These are phyloP conservation scores for Bryconaethiops microstoma DNA, from an alignment of 2,797 vertebrate species.

Conservation along the genomic window DNA sequence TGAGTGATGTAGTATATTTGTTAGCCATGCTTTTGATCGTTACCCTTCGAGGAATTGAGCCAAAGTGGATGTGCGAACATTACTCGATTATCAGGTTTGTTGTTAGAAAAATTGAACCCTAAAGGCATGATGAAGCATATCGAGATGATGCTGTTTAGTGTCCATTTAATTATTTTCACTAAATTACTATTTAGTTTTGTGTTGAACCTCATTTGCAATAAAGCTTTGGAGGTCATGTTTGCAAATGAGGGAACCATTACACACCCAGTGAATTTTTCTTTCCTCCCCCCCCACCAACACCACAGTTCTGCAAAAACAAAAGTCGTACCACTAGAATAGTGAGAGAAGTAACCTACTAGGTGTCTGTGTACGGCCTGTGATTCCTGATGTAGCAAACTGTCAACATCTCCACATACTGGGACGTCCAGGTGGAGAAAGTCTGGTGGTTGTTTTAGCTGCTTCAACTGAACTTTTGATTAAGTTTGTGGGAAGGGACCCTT, in stretches of 20 bases:
- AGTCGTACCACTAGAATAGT: neutral
- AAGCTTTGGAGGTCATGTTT: neutral
- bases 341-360: neutral
- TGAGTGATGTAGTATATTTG: neutral
- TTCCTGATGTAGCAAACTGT: conserved; percentile 45
- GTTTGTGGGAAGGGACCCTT: conserved; percentile 71
- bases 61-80: neutral
- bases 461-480: conserved; percentile 70
- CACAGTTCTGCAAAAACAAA: neutral
- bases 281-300: too few species aligned
- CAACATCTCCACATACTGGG: conserved; percentile 29
- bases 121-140: neutral
- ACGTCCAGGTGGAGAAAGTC: conserved; percentile 25
- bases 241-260: neutral
- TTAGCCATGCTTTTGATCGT: neutral
- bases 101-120: neutral
- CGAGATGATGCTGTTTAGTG: neutral
- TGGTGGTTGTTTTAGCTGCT: conserved; percentile 65
- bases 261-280: neutral
- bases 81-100: too few species aligned
- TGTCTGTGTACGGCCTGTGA: conserved; percentile 26
- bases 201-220: neutral
- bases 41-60: neutral
- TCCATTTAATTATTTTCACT: neutral
- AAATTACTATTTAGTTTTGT: neutral